A percentile compares a stretch with the other conserved stretches of the same genome.
These are phyloP conservation scores for Gymnoscelis rufifasciata DNA, from an alignment of 2,888 invertebrate genomes.

Conservation along the genomic window DNA sequence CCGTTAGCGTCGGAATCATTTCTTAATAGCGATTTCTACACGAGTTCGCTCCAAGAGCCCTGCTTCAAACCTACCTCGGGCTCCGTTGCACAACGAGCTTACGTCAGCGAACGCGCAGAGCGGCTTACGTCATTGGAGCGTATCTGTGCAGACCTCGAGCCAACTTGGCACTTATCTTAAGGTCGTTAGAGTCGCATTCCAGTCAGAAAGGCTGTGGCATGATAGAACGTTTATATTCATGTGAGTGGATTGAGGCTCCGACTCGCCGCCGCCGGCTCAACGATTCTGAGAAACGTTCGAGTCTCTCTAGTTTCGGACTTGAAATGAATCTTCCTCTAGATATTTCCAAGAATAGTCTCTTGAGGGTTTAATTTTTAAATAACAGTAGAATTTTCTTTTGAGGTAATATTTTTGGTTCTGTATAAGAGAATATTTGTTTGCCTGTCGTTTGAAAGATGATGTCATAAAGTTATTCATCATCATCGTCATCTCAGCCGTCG, in stretches of 20 bases:
- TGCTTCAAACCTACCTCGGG: conserved; percentile 72
- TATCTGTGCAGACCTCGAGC: conserved; percentile 45
- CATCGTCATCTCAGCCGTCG: no score
- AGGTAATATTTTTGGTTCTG: background rate
- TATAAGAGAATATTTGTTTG: no score
- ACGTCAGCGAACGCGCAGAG: conserved; percentile 75
- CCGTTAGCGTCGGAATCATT: conserved; percentile 57
- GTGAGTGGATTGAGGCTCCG: conserved; percentile 78
- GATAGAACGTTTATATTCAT: conserved; percentile 77
- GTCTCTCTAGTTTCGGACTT: conserved; percentile 71
- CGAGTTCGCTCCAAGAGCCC: conserved; percentile 69
- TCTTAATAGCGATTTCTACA: conserved; percentile 75
- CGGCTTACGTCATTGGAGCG: conserved; percentile 76
- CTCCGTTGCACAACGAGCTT: conserved; percentile 78
- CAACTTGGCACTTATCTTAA: conserved; percentile 55
- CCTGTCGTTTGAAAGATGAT: no score
- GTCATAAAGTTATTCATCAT: no score
- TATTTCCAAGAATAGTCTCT: conserved; percentile 44
- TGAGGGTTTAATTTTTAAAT: conserved; percentile 25
- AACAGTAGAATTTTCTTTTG: conserved; percentile 7
- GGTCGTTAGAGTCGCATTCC: conserved; percentile 48
- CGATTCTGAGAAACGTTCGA: conserved; percentile 75
- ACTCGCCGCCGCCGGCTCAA: conserved; percentile 72
- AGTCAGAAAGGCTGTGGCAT: conserved; percentile 47
- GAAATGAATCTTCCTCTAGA: conserved; percentile 44